phyloP scores from a whole-genome alignment of 2,797 vertebrate species.

The Squalus acanthias region DNA sequence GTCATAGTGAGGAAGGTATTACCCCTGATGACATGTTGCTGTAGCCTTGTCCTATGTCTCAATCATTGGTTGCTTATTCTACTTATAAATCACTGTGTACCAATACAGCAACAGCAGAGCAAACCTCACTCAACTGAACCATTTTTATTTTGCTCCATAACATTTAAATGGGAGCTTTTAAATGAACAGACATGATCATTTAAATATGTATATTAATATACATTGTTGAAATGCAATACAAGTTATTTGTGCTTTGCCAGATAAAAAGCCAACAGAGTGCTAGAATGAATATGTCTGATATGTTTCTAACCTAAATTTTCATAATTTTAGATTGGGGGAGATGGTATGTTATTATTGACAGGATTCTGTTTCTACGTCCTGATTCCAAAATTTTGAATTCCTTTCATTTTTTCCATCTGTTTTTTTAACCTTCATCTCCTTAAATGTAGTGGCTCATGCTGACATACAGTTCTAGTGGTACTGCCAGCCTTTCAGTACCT shows the following conservation, averaged over 20 bases:
- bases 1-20: background rate
- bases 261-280: background rate
- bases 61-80: background rate
- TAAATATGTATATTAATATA: background rate
- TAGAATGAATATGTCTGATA: background rate
- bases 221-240: background rate
- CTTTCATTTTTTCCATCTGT: background rate
- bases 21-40: background rate
- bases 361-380: background rate
- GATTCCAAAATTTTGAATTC: too few relatives aligned
- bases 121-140: background rate
- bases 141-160: conserved; percentile 1
- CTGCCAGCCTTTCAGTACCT: background rate
- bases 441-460: background rate
- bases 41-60: background rate
- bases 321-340: background rate
- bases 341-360: background rate
- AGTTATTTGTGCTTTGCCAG: background rate
- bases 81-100: background rate
- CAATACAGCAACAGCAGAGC: background rate
- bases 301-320: background rate
- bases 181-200: background rate
- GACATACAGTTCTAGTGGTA: background rate
- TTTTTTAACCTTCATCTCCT: background rate
- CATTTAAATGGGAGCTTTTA: background rate